Evolutionary conservation across 2,888 invertebrate genomes (phyloP).

Genomic region (Seladonia tumulorum): DNA sequence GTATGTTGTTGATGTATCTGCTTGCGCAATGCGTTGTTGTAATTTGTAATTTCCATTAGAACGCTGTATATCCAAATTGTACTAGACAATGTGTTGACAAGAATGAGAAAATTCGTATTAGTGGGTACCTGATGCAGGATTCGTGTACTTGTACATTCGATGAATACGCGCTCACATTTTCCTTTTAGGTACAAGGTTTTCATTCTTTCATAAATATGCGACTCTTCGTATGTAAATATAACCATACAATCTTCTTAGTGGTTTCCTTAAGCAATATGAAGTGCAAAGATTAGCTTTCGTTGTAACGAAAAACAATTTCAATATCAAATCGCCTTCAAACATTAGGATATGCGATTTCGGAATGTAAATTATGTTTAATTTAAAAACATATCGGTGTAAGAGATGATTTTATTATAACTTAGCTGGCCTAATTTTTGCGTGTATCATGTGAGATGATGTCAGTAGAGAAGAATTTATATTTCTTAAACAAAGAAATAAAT

Average conservation of each 20-base stretch:
- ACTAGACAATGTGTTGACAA: slow-evolving; percentile 26
- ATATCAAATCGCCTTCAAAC: slow-evolving; percentile 7
- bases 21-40: slow-evolving; percentile 39
- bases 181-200: not conserved
- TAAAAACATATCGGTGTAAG: slow-evolving; percentile 2
- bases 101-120: slow-evolving; percentile 22
- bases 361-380: slow-evolving; percentile 15
- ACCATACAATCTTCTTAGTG: not conserved
- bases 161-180: slow-evolving; percentile 33
- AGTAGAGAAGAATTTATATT: slow-evolving; percentile 41
- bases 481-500: slow-evolving; percentile 43
- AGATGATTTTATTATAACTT: slow-evolving; percentile 28
- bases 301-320: not conserved
- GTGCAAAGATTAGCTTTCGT: slow-evolving; percentile 17
- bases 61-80: slow-evolving; percentile 34
- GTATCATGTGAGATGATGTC: slow-evolving; percentile 21
- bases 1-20: slow-evolving; percentile 30
- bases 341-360: not conserved
- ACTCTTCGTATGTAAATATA: slow-evolving; percentile 17
- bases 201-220: slow-evolving; percentile 20
- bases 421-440: slow-evolving; percentile 23
- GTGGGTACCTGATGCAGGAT: slow-evolving; percentile 52
- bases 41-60: slow-evolving; percentile 18
- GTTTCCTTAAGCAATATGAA: not conserved
- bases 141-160: slow-evolving; percentile 41